phyloP scores from a whole-genome alignment of 2,797 vertebrate species.

The Chromis chromis region DNA sequence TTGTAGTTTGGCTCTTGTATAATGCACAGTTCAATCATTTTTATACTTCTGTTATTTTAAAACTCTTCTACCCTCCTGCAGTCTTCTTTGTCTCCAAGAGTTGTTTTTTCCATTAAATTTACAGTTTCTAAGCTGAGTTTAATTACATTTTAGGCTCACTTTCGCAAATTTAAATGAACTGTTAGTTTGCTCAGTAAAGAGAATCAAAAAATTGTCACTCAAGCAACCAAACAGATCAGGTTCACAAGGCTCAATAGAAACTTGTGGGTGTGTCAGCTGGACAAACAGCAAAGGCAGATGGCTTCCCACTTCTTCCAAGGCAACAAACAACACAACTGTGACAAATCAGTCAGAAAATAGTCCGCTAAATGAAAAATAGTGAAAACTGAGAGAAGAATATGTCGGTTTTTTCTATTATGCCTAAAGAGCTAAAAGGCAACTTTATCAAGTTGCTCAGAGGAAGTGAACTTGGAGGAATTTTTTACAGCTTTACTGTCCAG shows the following conservation, averaged over 20 bases:
- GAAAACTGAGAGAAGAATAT: neutral
- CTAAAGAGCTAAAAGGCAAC: too few species aligned
- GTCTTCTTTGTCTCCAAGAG: neutral
- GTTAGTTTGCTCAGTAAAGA: slow-evolving; percentile 4
- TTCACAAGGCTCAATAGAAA: slow-evolving; percentile 8
- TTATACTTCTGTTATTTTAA: neutral
- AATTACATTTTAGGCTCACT: neutral
- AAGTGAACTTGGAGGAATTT: too few species aligned
- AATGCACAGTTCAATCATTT: neutral
- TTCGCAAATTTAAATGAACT: neutral
- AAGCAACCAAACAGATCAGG: slow-evolving; percentile 10
- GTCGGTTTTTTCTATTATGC: neutral
- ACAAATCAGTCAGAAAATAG: slow-evolving; percentile 6
- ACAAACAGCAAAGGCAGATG: slow-evolving; percentile 29
- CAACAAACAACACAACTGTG: neutral
- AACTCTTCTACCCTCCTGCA: neutral
- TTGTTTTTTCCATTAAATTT: neutral
- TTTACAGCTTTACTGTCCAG: neutral
- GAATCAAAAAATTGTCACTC: slow-evolving; percentile 4
- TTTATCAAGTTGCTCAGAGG: too few species aligned
- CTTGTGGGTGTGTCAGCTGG: slow-evolving; percentile 25
- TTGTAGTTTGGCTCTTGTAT: neutral
- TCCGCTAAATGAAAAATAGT: neutral
- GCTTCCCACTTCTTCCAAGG: slow-evolving; percentile 17
- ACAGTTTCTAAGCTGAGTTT: neutral